These are phyloP conservation scores for Dendrocincla tyrannina DNA, from an alignment of 2,797 vertebrate species.

Conservation along the genomic window DNA sequence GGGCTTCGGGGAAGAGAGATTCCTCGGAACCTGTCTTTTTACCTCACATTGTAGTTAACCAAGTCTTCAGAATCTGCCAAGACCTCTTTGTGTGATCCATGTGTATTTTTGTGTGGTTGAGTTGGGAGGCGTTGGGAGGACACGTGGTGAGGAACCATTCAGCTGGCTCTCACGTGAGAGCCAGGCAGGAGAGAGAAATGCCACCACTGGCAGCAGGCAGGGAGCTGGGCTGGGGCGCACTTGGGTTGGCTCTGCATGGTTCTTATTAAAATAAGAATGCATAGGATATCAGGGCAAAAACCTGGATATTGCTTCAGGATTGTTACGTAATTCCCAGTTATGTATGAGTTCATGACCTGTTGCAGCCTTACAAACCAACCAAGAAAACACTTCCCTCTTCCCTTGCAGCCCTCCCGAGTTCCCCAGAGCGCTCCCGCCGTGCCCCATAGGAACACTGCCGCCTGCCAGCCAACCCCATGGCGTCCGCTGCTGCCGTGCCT, in stretches of 20 bases:
- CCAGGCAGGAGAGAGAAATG: not conserved
- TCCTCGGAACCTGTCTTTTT: not conserved
- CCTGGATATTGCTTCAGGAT: not conserved
- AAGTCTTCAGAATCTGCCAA: not conserved
- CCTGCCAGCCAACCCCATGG: constrained; percentile 72
- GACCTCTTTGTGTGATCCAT: not conserved
- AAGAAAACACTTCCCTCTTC: not conserved
- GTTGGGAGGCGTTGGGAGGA: not conserved
- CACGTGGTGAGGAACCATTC: not conserved
- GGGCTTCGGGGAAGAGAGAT: not conserved
- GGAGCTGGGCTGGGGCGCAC: not conserved
- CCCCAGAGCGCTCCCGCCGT: not conserved
- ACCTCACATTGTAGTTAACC: not conserved
- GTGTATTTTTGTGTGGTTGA: not conserved
- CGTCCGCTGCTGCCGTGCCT: constrained; percentile 83
- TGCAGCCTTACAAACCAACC: not conserved
- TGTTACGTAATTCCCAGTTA: constrained; percentile 3
- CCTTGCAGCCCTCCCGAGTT: constrained; percentile 17
- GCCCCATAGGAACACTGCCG: not conserved
- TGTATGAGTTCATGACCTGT: not conserved
- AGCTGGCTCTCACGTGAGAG: not conserved
- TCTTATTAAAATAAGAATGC: constrained; percentile 7
- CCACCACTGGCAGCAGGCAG: not conserved
- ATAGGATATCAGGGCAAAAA: not conserved
- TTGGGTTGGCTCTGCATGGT: not conserved